These are phyloP conservation scores for Apodemia mormo DNA, from an alignment of 2,888 invertebrate genomes.

Conservation along the genomic window DNA sequence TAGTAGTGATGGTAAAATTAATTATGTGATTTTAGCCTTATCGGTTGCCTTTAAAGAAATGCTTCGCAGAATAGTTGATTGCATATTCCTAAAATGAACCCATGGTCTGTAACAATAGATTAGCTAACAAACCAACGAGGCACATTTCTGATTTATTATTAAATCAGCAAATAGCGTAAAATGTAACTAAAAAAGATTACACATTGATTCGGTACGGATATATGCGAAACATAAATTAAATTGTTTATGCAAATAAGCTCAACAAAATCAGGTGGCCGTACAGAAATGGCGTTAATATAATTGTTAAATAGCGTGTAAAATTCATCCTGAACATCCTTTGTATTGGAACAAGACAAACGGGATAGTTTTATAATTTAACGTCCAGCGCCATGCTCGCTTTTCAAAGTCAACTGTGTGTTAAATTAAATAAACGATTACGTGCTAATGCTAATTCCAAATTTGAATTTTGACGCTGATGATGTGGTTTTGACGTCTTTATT, in stretches of 20 bases:
- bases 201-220: not conserved
- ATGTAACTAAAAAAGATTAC: not conserved
- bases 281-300: conserved; percentile 61
- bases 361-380: conserved; percentile 65
- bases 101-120: too few relatives aligned
- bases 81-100: too few relatives aligned
- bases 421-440: conserved; percentile 74
- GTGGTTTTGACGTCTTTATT: conserved; percentile 77
- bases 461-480: conserved; percentile 59
- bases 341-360: conserved; percentile 60
- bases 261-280: conserved; percentile 61
- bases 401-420: conserved; percentile 75
- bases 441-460: conserved; percentile 59
- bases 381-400: conserved; percentile 56
- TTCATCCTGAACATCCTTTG: conserved; percentile 53
- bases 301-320: conserved; percentile 78
- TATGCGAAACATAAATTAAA: conserved; percentile 49
- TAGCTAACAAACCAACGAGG: too few relatives aligned
- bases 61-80: too few relatives aligned
- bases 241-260: conserved; percentile 68
- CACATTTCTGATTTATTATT: not conserved
- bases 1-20: too few relatives aligned
- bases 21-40: too few relatives aligned
- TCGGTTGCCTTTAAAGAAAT: too few relatives aligned
- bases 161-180: not conserved